Conservation (phyloP, 2,113 vertebrate genomes). For the Semnopithecus entellus region DNA sequence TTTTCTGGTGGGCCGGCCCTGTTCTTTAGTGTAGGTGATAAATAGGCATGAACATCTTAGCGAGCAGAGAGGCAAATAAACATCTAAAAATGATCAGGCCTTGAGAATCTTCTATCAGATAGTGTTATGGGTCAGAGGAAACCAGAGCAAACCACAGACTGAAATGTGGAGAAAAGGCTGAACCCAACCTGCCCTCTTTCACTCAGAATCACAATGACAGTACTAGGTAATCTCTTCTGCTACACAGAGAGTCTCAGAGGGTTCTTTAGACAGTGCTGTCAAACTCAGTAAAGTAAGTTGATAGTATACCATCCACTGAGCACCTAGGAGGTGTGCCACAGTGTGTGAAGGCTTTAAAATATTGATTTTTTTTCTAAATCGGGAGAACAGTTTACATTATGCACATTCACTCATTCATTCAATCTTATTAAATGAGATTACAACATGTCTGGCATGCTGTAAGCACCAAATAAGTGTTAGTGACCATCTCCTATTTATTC, state of each 20-base stretch:
- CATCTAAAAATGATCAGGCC: slow-evolving; percentile 74
- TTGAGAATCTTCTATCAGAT: slow-evolving; percentile 47
- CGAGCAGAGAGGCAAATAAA: slow-evolving; percentile 74
- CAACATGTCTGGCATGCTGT: background rate
- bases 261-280: background rate
- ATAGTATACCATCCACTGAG: background rate
- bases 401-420: background rate
- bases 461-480: background rate
- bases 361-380: background rate
- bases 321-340: background rate
- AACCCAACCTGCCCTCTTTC: background rate
- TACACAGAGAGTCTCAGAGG: background rate
- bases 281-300: background rate
- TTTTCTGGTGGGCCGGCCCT: slow-evolving; percentile 66
- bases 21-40: slow-evolving; percentile 76
- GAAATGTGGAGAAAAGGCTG: background rate
- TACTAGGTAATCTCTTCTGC: slow-evolving; percentile 29
- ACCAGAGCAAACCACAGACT: background rate
- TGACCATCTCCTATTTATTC: background rate
- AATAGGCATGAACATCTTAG: slow-evolving; percentile 70
- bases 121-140: slow-evolving; percentile 27
- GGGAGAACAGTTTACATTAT: background rate
- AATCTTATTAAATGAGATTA: background rate
- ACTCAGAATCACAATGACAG: background rate
- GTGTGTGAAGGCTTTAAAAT: background rate